These are phyloP conservation scores for Vulpes ferrilata DNA, from an alignment of 2,113 vertebrate genomes.

Conservation along the genomic window DNA sequence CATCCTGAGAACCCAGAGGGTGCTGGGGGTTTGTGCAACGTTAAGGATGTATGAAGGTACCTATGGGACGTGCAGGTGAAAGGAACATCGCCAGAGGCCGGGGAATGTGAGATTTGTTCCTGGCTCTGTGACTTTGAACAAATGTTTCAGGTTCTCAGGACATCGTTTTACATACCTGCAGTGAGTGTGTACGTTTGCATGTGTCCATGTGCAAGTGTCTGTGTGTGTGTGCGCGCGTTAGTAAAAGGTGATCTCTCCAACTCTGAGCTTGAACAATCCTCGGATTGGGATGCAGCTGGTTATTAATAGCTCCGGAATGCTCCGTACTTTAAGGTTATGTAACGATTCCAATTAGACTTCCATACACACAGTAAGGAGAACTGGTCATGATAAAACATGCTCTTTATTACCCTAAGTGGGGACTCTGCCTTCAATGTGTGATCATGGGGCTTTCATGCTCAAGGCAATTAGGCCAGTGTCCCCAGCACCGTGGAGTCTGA, in stretches of 20 bases:
- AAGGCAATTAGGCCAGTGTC: neutral
- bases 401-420: neutral
- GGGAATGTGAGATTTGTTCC: neutral
- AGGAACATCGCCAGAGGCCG: neutral
- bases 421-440: neutral
- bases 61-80: fast-evolving
- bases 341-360: conserved; percentile 63
- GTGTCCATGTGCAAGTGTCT: neutral
- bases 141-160: neutral
- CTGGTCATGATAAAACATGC: neutral
- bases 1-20: neutral
- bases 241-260: neutral
- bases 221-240: neutral
- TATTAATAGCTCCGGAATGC: conserved; percentile 67
- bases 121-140: neutral
- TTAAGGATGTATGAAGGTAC: fast-evolving
- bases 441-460: neutral
- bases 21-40: neutral
- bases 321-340: conserved; percentile 60
- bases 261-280: conserved; percentile 6
- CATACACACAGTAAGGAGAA: neutral
- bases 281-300: conserved; percentile 15
- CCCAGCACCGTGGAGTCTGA: fast-evolving
- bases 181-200: fast-evolving
- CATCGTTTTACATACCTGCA: neutral